Conservation (phyloP, 2,888 invertebrate species). For the Cosmia trapezina region DNA sequence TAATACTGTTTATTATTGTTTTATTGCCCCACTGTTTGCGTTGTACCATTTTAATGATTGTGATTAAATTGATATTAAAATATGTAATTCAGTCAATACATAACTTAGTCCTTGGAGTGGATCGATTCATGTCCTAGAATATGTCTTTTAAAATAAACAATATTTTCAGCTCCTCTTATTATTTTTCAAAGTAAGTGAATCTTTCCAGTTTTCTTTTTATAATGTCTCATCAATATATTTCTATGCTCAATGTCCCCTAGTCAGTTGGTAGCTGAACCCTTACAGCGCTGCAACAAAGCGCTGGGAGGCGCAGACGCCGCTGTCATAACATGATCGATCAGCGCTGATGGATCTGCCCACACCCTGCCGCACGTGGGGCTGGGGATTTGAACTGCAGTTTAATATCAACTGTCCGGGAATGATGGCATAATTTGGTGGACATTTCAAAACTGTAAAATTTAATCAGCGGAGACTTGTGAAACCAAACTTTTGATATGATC, state of each 20-base stretch:
- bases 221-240: slow-evolving; percentile 22
- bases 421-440: slow-evolving; percentile 1
- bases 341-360: slow-evolving; percentile 71
- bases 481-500: not conserved
- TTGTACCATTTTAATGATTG: slow-evolving; percentile 16
- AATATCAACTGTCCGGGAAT: slow-evolving; percentile 24
- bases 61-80: slow-evolving; percentile 19
- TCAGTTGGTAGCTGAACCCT: slow-evolving; percentile 56
- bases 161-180: not conserved
- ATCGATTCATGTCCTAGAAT: not conserved
- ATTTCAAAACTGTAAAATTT: not conserved
- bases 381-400: slow-evolving; percentile 23
- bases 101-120: not conserved
- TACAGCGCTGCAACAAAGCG: slow-evolving; percentile 71
- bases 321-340: slow-evolving; percentile 87
- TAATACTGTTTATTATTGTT: slow-evolving; percentile 37
- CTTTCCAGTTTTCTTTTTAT: not conserved
- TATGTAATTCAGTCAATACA: not conserved
- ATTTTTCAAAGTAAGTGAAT: not conserved
- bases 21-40: slow-evolving; percentile 28
- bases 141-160: not conserved
- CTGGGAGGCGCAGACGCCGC: slow-evolving; percentile 61
- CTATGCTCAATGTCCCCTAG: slow-evolving; percentile 15
- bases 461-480: not conserved
- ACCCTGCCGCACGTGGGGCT: slow-evolving; percentile 41